phyloP scores from a whole-genome alignment of 2,888 invertebrate genomes.

The Apamea crenata region DNA sequence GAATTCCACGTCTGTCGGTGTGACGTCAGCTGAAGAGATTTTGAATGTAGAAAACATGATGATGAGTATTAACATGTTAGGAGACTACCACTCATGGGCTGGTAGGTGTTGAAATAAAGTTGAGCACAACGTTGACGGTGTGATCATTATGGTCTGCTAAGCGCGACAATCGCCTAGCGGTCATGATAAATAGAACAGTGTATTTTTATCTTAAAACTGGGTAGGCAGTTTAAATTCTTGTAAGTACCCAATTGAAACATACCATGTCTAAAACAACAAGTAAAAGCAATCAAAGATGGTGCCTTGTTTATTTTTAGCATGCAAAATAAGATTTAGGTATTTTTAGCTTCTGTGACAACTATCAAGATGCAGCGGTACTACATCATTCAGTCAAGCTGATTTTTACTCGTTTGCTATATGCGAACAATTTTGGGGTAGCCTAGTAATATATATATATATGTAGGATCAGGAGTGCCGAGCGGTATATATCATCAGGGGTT shows the following conservation, averaged over 20 bases:
- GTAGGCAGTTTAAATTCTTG: conserved; percentile 8
- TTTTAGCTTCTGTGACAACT: neutral
- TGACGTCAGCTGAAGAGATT: conserved; percentile 70
- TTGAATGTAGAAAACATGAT: conserved; percentile 68
- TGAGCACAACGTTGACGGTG: conserved; percentile 67
- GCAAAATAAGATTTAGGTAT: neutral
- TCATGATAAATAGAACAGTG: conserved; percentile 66
- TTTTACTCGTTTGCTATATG: neutral
- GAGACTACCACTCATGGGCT: conserved; percentile 69
- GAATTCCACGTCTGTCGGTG: conserved; percentile 84
- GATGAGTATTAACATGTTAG: conserved; percentile 74
- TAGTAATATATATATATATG: no score
- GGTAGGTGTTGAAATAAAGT: conserved; percentile 70
- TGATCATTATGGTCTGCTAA: conserved; percentile 80
- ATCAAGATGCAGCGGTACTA: neutral
- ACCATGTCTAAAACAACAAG: neutral
- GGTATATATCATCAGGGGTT: no score
- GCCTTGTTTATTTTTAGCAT: neutral
- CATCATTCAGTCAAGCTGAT: neutral
- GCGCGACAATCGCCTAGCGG: conserved; percentile 80
- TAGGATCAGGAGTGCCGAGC: no score
- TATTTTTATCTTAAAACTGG: conserved; percentile 37
- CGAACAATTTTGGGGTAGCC: neutral
- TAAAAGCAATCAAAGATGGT: neutral
- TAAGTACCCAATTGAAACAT: neutral